Base-by-base conservation (phyloP, 2,113 vertebrate species). In the Pteruthius melanotis region DNA sequence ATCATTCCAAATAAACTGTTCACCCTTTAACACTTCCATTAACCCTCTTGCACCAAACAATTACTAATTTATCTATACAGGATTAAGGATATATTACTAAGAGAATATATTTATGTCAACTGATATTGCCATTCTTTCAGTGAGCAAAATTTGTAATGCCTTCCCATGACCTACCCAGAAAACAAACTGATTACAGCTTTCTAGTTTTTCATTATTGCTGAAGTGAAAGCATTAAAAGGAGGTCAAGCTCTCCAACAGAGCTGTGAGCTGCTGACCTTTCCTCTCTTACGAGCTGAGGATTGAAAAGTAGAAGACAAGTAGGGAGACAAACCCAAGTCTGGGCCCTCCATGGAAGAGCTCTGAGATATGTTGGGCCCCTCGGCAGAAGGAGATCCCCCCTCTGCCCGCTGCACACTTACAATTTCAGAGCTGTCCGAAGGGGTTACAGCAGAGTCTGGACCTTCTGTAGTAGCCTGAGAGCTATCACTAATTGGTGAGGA, bases 381-480 rank as follows among this genome's bases (percentile, higher is more conserved):
- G 11, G 98, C 96, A 94, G 98, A 98, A 88, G 96, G 94, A 54
- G 97, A 98, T 61, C 42, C 87, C 97, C 93, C 71, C 89, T 97
- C 95, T 50, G 87, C 96, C 98, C 91, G 78, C 66, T 82, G 97
- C 94, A 97, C 94, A 99, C 99, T 99, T 98, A 99, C 99, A 97
- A 99, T 99, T 97, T 99, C 99, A 60, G 99, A 99, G 81, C 99
- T 99, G 89, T 99, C 99, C 1, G 99, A 99, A 74, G 99, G 99
- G 10, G 99, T 99, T 91, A 99, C 98, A 15, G 99, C 99, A 1
- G 99, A 99, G 91, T 99, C 99, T 1, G 99, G 99, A 21, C 99
- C 99, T 97, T 99, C 99, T 2, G 99, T 99, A 83, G 99, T 99
- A 28, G 99, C 99, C 97, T 99, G 99, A 75, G 99, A 99, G 87